These are phyloP conservation scores for Hemichromis elongatus DNA, from an alignment of 2,113 vertebrate genomes.

Conservation along the genomic window DNA sequence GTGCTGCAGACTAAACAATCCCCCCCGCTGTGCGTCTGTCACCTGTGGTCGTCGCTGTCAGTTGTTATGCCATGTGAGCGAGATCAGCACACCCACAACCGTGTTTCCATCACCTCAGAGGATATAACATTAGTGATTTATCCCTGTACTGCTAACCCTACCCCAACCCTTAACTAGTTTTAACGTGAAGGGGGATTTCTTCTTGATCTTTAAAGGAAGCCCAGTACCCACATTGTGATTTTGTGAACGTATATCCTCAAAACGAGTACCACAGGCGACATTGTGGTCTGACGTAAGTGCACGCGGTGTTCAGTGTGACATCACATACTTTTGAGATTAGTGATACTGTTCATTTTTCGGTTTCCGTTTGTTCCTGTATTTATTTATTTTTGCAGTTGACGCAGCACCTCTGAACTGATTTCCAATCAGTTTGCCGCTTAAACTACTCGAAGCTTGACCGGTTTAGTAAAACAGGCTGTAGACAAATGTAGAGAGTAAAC, in stretches of 20 bases:
- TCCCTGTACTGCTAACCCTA: not conserved
- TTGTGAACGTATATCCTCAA: not conserved
- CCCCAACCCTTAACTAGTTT: not conserved
- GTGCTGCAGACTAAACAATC: constrained; percentile 14
- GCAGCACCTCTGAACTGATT: not conserved
- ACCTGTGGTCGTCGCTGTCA: constrained; percentile 43
- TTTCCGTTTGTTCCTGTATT: not conserved
- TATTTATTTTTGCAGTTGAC: not conserved
- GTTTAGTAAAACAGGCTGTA: not conserved
- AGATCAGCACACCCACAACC: not conserved
- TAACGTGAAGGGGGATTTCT: not conserved
- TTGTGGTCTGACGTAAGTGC: not conserved
- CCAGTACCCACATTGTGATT: not conserved
- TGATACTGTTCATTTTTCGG: not conserved
- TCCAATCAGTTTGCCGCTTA: not conserved
- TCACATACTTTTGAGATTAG: not conserved
- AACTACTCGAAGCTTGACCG: not conserved
- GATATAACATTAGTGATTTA: not conserved
- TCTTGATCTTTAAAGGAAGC: not conserved
- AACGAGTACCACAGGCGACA: not conserved
- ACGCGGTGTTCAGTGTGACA: not conserved
- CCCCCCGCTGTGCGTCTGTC: constrained; percentile 24
- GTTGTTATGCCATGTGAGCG: constrained; percentile 29
- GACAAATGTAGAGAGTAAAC: not conserved
- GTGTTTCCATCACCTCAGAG: not conserved